phyloP scores from a whole-genome alignment of 1,140 invertebrate species.

The Colletes latitarsis region DNA sequence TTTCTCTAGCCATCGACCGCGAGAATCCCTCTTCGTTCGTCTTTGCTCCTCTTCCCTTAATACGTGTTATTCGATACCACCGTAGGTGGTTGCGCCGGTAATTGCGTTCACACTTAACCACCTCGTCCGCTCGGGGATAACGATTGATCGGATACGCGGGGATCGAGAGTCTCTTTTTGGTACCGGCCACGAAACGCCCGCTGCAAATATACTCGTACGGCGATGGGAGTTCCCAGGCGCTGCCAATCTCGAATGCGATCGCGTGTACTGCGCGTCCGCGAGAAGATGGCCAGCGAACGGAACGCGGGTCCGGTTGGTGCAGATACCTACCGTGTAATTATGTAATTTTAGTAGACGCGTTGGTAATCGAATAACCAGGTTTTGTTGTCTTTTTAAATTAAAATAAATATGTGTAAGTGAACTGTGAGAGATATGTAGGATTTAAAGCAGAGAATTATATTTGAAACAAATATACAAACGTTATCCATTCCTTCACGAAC shows the following conservation, averaged over 20 bases:
- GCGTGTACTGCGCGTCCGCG: too few species aligned
- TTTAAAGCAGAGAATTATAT: too few species aligned
- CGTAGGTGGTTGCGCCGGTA: conserved; percentile 76
- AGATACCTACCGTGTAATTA: too few species aligned
- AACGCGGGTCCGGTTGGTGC: too few species aligned
- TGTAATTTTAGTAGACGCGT: too few species aligned
- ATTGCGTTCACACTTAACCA: conserved; percentile 78
- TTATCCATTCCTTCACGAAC: too few species aligned
- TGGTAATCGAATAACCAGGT: too few species aligned
- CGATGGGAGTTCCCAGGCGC: conserved; percentile 14
- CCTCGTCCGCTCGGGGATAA: conserved; percentile 61
- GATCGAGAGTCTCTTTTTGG: conserved; percentile 30
- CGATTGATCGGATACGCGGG: conserved; percentile 51
- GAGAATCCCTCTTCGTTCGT: background rate
- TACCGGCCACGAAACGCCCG: conserved; percentile 24
- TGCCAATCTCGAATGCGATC: conserved; percentile 30
- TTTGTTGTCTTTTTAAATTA: too few species aligned
- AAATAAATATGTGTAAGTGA: too few species aligned
- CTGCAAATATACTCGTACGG: conserved; percentile 36
- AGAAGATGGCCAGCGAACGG: too few species aligned
- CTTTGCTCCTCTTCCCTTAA: conserved; percentile 60
- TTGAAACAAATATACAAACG: too few species aligned
- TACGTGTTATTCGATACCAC: conserved; percentile 77
- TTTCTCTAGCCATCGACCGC: conserved; percentile 3
- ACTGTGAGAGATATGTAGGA: too few species aligned